Evolutionary conservation across 1,140 invertebrate species (phyloP), one percentile per base, ranked within the genome.

Genomic region (Zaprionus capensis): DNA sequence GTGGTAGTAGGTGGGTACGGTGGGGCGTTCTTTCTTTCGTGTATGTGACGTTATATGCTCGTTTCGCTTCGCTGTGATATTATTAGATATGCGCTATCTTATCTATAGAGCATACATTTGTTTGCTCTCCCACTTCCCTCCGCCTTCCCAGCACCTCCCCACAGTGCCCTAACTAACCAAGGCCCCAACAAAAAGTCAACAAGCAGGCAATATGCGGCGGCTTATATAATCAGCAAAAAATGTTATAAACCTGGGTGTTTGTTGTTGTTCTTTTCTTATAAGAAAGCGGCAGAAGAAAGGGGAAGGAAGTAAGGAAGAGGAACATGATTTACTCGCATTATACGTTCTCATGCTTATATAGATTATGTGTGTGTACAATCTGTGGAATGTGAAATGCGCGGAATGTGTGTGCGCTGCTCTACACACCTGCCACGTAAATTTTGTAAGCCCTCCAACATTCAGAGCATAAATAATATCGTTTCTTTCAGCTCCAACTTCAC

Each of bases 1-100:
- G 28, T 22, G 24, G 20, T 1, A 55, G 26, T 28, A 9, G 26
- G 26, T 55, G 15, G n/a, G 17, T 49, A 22, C 46, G 20, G 15
- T 41, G 15, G 15, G 6, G 2, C n/a, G 11, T 67, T 74, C 14
- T 56, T 22, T 34, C 6, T 62, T 57, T 41, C 53, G 7, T 55
- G 31, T 77, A 71, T 81, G 83, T 84, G 84, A 88, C 81, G 83
- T 84, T 84, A 90, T 84, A 90, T 84, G 71, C 68, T 87, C 76
- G 65, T 87, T 87, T 75, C 62, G 55, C 68, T 64, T 69, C 28
- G 46, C 51, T 71, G 84, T 78, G 87, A 84, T 90, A 88, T 90
- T 88, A 88, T 88, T 88, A 88, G 84, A 87, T 88, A 88, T 84
- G 84, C 84, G 84, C 84, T 90, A 88, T 88, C 84, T 88, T 88